Percentiles rank a stretch among this genome's conserved stretches.
These are phyloP conservation scores for Echeneis naucrates DNA, from an alignment of 2,797 vertebrate species.

Conservation along the genomic window DNA sequence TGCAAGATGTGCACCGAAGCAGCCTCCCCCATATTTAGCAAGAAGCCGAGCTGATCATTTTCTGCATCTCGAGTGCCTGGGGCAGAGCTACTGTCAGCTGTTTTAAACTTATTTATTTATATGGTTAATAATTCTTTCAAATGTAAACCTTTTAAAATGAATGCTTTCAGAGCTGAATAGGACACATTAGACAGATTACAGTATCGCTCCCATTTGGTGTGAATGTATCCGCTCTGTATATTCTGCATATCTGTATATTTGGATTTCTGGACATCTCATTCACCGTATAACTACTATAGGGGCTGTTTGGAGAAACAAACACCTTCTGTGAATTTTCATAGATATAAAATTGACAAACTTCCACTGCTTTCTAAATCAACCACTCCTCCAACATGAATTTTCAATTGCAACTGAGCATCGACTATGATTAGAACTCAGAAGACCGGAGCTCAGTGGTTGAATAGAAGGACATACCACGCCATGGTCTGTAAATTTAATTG, in stretches of 20 bases:
- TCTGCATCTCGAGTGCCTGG: slow-evolving; percentile 26
- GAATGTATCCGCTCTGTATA: not conserved
- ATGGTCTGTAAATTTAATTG: slow-evolving; percentile 49
- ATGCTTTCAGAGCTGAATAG: not conserved
- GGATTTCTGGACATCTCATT: slow-evolving; percentile 23
- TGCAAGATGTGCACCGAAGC: slow-evolving; percentile 64
- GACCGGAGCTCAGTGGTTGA: slow-evolving; percentile 21
- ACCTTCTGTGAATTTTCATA: slow-evolving; percentile 19
- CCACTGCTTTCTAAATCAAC: slow-evolving; percentile 22
- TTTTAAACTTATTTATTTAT: slow-evolving; percentile 13
- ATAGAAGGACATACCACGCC: not conserved
- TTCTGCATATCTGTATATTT: too few relatives aligned
- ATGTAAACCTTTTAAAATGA: not conserved
- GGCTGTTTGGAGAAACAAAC: not conserved
- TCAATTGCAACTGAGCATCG: slow-evolving; percentile 15
- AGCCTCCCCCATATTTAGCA: slow-evolving; percentile 55
- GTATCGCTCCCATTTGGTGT: not conserved
- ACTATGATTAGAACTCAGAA: slow-evolving; percentile 33
- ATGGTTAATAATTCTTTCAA: slow-evolving; percentile 1
- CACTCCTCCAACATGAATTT: not conserved
- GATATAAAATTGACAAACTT: slow-evolving; percentile 11
- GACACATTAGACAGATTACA: not conserved
- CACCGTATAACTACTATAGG: slow-evolving; percentile 7
- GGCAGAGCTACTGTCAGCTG: slow-evolving; percentile 6
- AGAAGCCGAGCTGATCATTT: slow-evolving; percentile 57